phyloP scores from a whole-genome alignment of 2,113 vertebrate species.

The Ciconia maguari region DNA sequence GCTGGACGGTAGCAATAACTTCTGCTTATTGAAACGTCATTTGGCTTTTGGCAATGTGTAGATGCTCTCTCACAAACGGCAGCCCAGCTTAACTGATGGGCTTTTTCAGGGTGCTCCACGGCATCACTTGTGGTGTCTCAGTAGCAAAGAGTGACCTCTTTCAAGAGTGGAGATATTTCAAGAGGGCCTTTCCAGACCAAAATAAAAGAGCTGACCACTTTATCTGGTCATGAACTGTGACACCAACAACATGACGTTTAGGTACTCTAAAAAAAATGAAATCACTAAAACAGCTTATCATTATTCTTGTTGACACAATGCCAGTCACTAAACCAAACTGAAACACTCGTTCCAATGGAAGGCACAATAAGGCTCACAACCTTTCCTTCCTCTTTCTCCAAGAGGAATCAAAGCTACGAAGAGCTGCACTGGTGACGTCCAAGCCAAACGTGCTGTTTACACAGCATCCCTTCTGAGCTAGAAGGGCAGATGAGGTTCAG shows the following conservation, averaged over 20 bases:
- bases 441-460: neutral
- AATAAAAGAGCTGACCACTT: neutral
- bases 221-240: neutral
- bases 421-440: neutral
- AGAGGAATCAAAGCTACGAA: neutral
- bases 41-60: neutral
- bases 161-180: neutral
- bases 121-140: neutral
- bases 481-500: neutral
- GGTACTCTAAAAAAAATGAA: neutral
- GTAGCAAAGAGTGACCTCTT: neutral
- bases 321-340: neutral
- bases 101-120: neutral
- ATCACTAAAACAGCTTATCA: neutral
- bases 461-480: neutral
- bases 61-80: neutral
- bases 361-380: fast-evolving
- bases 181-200: neutral
- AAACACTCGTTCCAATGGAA: fast-evolving
- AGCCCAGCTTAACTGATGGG: neutral
- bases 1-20: neutral
- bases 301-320: neutral
- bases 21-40: neutral
- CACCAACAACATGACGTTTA: neutral
- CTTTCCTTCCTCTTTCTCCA: neutral